Evolutionary conservation across 1,140 invertebrate species (phyloP).

Genomic region (Pectinophora gossypiella): DNA sequence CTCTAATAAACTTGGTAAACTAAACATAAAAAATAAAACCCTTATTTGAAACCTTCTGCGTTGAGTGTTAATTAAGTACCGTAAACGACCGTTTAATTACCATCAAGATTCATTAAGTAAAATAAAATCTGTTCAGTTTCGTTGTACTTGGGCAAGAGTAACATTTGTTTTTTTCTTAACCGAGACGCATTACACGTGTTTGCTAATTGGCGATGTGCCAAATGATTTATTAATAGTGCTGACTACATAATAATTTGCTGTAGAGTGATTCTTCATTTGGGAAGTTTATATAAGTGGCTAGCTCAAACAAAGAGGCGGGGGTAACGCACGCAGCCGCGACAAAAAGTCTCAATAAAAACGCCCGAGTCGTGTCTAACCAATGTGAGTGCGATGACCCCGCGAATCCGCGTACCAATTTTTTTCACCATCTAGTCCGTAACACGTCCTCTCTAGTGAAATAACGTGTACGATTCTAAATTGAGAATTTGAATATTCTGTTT

Average conservation of each 20-base stretch:
- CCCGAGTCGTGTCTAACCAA: slow-evolving; percentile 49
- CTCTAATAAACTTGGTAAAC: no score
- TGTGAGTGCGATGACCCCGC: slow-evolving; percentile 55
- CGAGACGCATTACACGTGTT: slow-evolving; percentile 7
- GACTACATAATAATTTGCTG: not conserved
- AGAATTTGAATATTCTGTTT: no score
- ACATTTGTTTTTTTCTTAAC: slow-evolving; percentile 2
- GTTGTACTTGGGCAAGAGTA: no score
- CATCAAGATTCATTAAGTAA: not conserved
- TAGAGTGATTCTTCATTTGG: not conserved
- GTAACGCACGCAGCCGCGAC: slow-evolving; percentile 52
- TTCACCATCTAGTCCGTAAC: slow-evolving; percentile 2
- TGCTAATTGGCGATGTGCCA: slow-evolving; percentile 5
- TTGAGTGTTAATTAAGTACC: not conserved
- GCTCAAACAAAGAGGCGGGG: slow-evolving; percentile 24
- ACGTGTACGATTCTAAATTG: no score
- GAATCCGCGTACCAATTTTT: slow-evolving; percentile 42
- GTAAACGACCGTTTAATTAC: slow-evolving; percentile 7
- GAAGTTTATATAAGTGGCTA: not conserved
- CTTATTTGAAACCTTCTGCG: not conserved
- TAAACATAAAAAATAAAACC: no score
- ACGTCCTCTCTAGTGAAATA: no score
- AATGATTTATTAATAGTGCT: slow-evolving; percentile 9
- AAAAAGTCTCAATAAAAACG: slow-evolving; percentile 57
- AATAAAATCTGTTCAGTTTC: not conserved